These are phyloP conservation scores for Scolopax mira DNA, from an alignment of 2,113 vertebrate species.

Conservation along the genomic window DNA sequence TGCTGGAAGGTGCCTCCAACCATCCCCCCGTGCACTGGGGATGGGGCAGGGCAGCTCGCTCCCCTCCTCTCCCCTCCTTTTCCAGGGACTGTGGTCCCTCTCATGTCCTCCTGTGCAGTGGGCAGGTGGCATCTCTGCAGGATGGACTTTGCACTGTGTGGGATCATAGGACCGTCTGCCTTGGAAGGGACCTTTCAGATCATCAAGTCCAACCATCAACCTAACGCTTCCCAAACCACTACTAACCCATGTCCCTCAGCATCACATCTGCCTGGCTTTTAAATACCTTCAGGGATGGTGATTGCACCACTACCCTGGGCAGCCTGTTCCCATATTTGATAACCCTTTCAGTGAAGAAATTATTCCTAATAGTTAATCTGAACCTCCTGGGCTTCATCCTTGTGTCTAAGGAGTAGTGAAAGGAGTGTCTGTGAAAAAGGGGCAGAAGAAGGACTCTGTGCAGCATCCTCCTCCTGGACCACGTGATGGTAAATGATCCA, in stretches of 20 bases:
- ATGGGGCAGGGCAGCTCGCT: background rate
- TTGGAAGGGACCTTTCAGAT: background rate
- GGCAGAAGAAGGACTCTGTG: background rate
- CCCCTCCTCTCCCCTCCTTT: background rate
- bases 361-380: background rate
- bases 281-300: background rate
- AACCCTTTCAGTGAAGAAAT: background rate
- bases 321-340: background rate
- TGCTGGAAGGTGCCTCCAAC: background rate
- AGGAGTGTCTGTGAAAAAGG: background rate
- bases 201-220: background rate
- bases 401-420: accelerated
- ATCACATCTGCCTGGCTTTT: background rate
- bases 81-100: accelerated
- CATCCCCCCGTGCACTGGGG: background rate
- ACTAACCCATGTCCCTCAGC: background rate
- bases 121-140: background rate
- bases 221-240: background rate
- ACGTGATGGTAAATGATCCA: background rate
- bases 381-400: background rate
- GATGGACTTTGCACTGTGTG: accelerated
- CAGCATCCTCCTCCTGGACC: background rate
- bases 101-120: accelerated
- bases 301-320: background rate
- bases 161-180: background rate